A percentile compares a stretch with the other conserved stretches of the same genome.
Conservation (phyloP, 2,797 vertebrate species). For the Brachymystax lenok region DNA sequence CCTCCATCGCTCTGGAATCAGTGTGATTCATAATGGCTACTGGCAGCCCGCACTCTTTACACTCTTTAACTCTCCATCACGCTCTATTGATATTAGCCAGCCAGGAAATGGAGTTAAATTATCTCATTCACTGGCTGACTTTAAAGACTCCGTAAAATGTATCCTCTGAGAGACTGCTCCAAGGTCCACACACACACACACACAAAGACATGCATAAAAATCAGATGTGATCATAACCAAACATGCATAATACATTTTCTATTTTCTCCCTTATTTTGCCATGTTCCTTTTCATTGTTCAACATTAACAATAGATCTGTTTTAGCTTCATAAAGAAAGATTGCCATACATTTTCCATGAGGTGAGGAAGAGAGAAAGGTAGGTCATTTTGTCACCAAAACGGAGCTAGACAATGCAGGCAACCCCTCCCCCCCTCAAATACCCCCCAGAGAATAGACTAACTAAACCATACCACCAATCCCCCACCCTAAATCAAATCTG, state of each 20-base stretch:
- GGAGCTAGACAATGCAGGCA: conserved; percentile 5
- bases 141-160: conserved; percentile 60
- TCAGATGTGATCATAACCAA: neutral
- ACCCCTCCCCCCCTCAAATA: conserved; percentile 36
- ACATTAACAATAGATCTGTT: neutral
- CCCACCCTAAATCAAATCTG: conserved; percentile 32
- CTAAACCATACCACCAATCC: conserved; percentile 50
- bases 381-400: conserved; percentile 7
- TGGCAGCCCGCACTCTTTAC: conserved; percentile 51
- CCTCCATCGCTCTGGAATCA: conserved; percentile 31
- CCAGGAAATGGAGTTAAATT: conserved; percentile 65
- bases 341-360: conserved; percentile 9
- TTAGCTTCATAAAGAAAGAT: conserved; percentile 19
- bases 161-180: conserved; percentile 37
- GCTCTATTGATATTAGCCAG: conserved; percentile 59
- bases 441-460: conserved; percentile 41
- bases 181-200: conserved; percentile 1
- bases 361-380: conserved; percentile 15
- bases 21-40: conserved; percentile 58
- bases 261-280: neutral
- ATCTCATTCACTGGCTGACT: conserved; percentile 58
- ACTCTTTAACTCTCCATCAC: conserved; percentile 61
- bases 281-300: neutral
- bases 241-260: neutral
- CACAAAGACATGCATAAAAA: conserved; percentile 4